Conservation (phyloP, 2,797 vertebrate genomes). For the Pangasius djambal region DNA sequence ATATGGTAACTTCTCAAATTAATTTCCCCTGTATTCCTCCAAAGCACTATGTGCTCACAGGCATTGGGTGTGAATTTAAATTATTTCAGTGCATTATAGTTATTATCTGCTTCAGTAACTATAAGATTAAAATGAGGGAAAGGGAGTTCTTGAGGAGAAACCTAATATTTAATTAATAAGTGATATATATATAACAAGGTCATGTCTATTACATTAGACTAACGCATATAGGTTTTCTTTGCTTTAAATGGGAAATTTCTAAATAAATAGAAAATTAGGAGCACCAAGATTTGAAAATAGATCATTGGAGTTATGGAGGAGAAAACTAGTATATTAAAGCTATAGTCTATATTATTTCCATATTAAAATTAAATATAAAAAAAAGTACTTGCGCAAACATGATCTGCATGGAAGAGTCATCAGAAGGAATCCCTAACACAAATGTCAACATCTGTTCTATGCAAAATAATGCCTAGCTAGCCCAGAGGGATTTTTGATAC, state of each 20-base stretch:
- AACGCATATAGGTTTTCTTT: neutral
- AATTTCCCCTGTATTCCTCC: constrained; percentile 25
- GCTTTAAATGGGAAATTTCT: neutral
- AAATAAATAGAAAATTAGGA: neutral
- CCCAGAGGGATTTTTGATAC: neutral
- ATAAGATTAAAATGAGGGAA: constrained; percentile 54
- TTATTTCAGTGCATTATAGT: constrained; percentile 55
- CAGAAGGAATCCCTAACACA: neutral
- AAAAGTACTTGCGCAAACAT: neutral
- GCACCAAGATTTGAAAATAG: neutral
- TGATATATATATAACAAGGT: neutral
- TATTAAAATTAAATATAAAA: neutral
- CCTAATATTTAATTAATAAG: constrained; percentile 31
- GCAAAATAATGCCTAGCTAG: neutral
- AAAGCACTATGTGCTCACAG: constrained; percentile 37
- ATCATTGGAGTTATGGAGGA: neutral
- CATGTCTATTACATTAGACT: neutral
- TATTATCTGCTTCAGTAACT: constrained; percentile 61
- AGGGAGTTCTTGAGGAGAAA: constrained; percentile 29
- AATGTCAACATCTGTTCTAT: neutral
- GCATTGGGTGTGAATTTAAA: constrained; percentile 52
- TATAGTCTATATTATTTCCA: neutral
- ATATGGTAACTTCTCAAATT: constrained; percentile 37
- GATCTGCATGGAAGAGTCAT: neutral
- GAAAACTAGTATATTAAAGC: neutral